phyloP scores from a whole-genome alignment of 2,888 invertebrate genomes.

The Drosophila siamana region DNA sequence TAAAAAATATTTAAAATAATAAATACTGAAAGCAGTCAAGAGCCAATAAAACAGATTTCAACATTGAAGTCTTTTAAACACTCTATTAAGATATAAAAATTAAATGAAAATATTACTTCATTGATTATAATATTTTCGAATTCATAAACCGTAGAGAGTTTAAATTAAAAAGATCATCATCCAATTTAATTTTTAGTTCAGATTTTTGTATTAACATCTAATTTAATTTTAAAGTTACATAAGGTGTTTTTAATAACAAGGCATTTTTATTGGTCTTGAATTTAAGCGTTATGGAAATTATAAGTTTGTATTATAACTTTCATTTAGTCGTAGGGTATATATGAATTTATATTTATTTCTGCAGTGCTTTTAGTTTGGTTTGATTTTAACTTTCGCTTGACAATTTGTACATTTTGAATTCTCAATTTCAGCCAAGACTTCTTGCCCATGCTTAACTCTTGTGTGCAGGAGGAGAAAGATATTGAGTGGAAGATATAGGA shows the following conservation, averaged over 20 bases:
- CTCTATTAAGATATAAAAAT: background rate
- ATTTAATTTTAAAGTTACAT: too few species aligned
- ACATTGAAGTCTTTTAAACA: background rate
- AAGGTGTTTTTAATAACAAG: too few species aligned
- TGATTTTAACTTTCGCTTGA: slow-evolving; percentile 31
- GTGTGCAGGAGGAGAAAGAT: background rate
- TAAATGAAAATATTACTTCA: too few species aligned
- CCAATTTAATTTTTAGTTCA: too few species aligned
- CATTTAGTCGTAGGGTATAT: background rate
- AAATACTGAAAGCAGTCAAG: slow-evolving; percentile 5
- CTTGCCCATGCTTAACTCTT: background rate
- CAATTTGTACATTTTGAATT: slow-evolving; percentile 30
- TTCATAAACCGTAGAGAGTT: too few species aligned
- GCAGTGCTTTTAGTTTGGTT: slow-evolving; percentile 17
- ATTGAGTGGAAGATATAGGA: background rate
- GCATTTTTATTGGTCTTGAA: too few species aligned
- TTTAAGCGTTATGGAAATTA: too few species aligned
- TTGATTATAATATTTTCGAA: too few species aligned
- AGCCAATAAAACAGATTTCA: background rate
- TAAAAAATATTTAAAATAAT: background rate
- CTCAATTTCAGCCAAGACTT: slow-evolving; percentile 5
- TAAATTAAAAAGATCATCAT: too few species aligned
- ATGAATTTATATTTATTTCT: background rate
- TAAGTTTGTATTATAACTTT: background rate
- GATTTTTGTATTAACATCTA: too few species aligned